phyloP scores from a whole-genome alignment of 1,140 invertebrate genomes.

The Anoplolepis gracilipes region DNA sequence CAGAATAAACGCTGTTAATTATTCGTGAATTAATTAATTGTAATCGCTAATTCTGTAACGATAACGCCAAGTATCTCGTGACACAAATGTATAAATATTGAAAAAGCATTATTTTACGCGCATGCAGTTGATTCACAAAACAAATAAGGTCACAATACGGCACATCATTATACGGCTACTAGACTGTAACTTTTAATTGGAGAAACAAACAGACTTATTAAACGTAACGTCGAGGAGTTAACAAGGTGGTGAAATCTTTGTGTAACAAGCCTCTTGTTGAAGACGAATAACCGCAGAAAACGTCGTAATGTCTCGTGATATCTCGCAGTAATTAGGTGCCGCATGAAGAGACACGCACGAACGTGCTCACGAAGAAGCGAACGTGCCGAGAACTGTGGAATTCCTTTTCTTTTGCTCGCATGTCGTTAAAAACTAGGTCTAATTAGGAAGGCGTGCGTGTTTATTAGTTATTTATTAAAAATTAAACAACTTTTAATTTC shows the following conservation, averaged over 20 bases:
- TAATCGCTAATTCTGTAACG: no score
- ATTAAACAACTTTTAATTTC: background rate
- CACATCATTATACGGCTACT: no score
- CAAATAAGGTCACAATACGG: no score
- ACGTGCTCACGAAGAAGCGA: background rate
- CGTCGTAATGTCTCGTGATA: conserved; percentile 26
- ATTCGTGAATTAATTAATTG: no score
- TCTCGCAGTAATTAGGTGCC: conserved; percentile 37
- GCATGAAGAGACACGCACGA: conserved; percentile 51
- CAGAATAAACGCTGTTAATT: no score
- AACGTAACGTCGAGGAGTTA: conserved; percentile 69
- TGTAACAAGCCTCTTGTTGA: conserved; percentile 79
- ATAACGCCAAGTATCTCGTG: no score
- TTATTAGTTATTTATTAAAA: conserved; percentile 12
- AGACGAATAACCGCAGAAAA: conserved; percentile 34
- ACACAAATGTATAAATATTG: no score
- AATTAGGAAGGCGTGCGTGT: background rate
- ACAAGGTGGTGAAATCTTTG: conserved; percentile 75
- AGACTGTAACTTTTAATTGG: conserved; percentile 72
- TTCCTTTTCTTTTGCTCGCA: conserved; percentile 13
- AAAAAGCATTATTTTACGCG: no score
- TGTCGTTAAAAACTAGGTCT: conserved; percentile 14
- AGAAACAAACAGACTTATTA: conserved; percentile 81
- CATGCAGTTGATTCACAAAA: no score
- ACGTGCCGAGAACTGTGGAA: conserved; percentile 42